Evolutionary conservation across 1,140 invertebrate genomes (phyloP).

Genomic region (Drosophila baimaii): DNA sequence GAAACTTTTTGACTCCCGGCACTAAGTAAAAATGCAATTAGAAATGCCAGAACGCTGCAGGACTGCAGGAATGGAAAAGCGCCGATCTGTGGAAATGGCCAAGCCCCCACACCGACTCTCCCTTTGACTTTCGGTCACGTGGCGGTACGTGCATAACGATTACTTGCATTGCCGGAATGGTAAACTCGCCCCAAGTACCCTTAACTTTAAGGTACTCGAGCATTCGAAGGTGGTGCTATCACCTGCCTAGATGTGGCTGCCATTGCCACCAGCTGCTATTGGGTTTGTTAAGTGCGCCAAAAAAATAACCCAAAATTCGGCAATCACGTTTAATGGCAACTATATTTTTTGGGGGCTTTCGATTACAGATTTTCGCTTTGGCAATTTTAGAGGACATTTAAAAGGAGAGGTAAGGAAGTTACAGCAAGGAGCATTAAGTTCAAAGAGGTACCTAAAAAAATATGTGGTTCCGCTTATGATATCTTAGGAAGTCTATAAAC

Average conservation of each 20-base stretch:
- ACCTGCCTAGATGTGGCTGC: conserved; percentile 17
- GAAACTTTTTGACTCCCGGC: conserved; percentile 55
- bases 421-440: not conserved
- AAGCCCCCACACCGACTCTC: conserved; percentile 2
- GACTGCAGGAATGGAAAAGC: conserved; percentile 56
- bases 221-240: conserved; percentile 23
- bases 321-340: conserved; percentile 7
- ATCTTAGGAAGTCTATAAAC: not conserved
- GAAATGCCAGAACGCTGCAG: conserved; percentile 49
- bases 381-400: not conserved
- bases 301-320: conserved; percentile 11
- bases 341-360: not conserved
- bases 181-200: conserved; percentile 33
- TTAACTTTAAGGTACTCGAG: conserved; percentile 15
- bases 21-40: conserved; percentile 83
- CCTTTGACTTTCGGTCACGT: conserved; percentile 40
- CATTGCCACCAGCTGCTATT: conserved; percentile 27
- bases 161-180: conserved; percentile 37
- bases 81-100: conserved; percentile 35
- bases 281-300: conserved; percentile 11
- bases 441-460: not conserved
- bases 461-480: not conserved
- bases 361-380: conserved; percentile 2
- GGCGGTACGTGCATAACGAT: conserved; percentile 64
- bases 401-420: not conserved